A percentile compares a stretch with the other conserved stretches of the same genome.
These are phyloP conservation scores for Synergus laeviventris DNA, from an alignment of 2,888 invertebrate species.

Conservation along the genomic window DNA sequence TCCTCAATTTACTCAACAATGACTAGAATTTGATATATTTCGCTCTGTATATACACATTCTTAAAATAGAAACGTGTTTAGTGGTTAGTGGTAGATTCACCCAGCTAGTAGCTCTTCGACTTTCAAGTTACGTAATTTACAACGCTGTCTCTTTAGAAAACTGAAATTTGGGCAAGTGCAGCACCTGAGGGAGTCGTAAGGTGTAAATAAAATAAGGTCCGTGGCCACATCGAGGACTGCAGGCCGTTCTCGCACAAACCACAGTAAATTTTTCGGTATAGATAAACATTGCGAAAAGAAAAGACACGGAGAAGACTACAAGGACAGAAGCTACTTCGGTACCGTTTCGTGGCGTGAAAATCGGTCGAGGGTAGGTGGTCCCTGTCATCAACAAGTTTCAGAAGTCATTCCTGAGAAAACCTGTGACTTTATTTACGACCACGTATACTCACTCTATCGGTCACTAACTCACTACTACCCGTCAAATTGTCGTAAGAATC, in stretches of 20 bases:
- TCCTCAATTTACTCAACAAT: too few species aligned
- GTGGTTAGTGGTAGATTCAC: background rate
- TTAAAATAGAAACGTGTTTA: too few species aligned
- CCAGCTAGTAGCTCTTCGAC: slow-evolving; percentile 40
- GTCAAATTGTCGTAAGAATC: too few species aligned
- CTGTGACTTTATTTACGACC: slow-evolving; percentile 61
- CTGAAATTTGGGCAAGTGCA: slow-evolving; percentile 63
- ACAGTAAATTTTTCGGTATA: slow-evolving; percentile 65
- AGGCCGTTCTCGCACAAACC: slow-evolving; percentile 59
- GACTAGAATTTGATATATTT: too few species aligned
- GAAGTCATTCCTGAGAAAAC: slow-evolving; percentile 44
- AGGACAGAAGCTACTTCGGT: slow-evolving; percentile 37
- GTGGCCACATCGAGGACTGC: slow-evolving; percentile 61
- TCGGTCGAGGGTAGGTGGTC: background rate
- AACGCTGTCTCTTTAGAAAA: slow-evolving; percentile 45
- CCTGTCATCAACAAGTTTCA: slow-evolving; percentile 44
- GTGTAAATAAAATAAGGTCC: slow-evolving; percentile 54
- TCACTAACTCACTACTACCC: too few species aligned
- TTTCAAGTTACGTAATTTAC: slow-evolving; percentile 61
- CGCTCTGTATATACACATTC: too few species aligned
- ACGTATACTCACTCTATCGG: slow-evolving; percentile 38
- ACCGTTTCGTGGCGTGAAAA: slow-evolving; percentile 32
- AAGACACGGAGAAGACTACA: slow-evolving; percentile 9
- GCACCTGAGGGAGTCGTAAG: slow-evolving; percentile 52
- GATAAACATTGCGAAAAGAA: slow-evolving; percentile 22